A percentile compares a stretch with the other conserved stretches of the same genome.
Conservation (phyloP, 1,140 invertebrate species). For the Lepidurus couesii region DNA sequence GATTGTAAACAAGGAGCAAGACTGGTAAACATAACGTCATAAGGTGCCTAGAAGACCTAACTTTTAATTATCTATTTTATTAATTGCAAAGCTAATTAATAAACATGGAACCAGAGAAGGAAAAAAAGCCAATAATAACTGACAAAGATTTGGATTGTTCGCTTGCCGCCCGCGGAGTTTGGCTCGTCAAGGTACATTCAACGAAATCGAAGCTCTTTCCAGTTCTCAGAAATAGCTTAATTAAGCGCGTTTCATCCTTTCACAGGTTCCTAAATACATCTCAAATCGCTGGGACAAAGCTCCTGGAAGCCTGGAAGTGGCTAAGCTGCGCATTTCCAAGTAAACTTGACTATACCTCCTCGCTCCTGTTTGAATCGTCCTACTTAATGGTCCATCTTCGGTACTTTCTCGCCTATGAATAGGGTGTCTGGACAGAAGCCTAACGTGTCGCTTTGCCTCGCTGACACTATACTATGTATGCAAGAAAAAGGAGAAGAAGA, state of each 20-base stretch:
- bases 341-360: slow-evolving; percentile 44
- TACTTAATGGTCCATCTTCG: not conserved
- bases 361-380: not conserved
- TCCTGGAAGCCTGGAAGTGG: slow-evolving; percentile 65
- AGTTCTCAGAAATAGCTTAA: slow-evolving; percentile 25
- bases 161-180: slow-evolving; percentile 82
- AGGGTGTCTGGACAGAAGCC: slow-evolving; percentile 55
- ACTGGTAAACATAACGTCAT: too few species aligned
- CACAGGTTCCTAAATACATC: slow-evolving; percentile 81
- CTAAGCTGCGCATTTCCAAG: slow-evolving; percentile 69
- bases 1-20: too few species aligned
- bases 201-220: slow-evolving; percentile 23
- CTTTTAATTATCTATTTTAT: too few species aligned
- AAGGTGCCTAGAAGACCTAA: too few species aligned
- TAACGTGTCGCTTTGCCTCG: slow-evolving; percentile 62
- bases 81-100: not conserved
- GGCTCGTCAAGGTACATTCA: slow-evolving; percentile 80
- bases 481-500: slow-evolving; percentile 62
- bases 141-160: slow-evolving; percentile 61
- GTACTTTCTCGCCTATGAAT: slow-evolving; percentile 28
- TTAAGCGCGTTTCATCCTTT: slow-evolving; percentile 34
- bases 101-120: slow-evolving; percentile 25
- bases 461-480: slow-evolving; percentile 62
- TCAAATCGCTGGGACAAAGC: slow-evolving; percentile 84
- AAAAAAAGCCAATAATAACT: slow-evolving; percentile 30